Base-by-base conservation (phyloP, 2,113 vertebrate genomes). In the Vulpes lagopus region DNA sequence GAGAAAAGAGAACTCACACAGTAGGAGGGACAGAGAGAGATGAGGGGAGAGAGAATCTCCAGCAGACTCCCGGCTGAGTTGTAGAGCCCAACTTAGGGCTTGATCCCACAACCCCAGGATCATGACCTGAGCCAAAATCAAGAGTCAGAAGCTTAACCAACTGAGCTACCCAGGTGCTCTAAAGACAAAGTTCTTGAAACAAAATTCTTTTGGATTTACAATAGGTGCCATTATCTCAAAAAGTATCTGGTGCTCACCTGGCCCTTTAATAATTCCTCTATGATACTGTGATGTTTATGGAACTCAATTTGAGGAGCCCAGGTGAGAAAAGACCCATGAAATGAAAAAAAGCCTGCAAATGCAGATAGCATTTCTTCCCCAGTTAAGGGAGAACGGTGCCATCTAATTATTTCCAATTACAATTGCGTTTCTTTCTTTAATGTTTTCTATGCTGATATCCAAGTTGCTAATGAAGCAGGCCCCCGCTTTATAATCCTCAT, bases 361-460 rank as follows among this genome's bases (percentile, higher is more conserved):
- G 90, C 14, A 6, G 87, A 96, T 62, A 96, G 81, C 3, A 0
- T 89, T 98, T 98, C 98, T 98, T 98, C 97, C 98, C 98, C 98
- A 98, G 98, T 98, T 98, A 99, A 98, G 98, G 64, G 96, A 98
- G 96, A 98, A 98, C 98, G 98, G 99, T 99, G 98, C 99, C 98
- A 99, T 99, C 99, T 98, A 99, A 99, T 99, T 99, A 99, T 98
- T 99, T 98, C 97, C 98, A 98, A 98, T 99, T 99, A 99, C 99
- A 99, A 99, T 99, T 98, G 98, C 4, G n/a, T 99, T 99, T 98
- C 98, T 99, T 98, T 96, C 98, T 99, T 98, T 99, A 99, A 98
- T 98, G 98, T 98, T 99, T 99, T 98, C 98, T 99, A 7, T 98
- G 98, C 98, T 98, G 98, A 98, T 99, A 98, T 98, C 98, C 97